phyloP scores from a whole-genome alignment of 2,888 invertebrate genomes.

The Theristus sp. region DNA sequence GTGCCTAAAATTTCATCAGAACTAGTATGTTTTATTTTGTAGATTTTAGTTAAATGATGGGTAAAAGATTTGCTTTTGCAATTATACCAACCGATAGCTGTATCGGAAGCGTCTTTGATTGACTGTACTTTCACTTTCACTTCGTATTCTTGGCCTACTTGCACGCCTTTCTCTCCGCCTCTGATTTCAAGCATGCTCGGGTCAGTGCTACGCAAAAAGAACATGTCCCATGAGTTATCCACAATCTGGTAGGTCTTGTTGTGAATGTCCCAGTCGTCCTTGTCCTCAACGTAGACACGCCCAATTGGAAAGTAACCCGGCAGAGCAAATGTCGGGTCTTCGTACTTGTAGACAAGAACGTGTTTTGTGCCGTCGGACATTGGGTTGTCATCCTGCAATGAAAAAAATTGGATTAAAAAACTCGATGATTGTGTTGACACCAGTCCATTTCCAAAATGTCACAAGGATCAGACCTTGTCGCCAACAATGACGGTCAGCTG shows the following conservation, averaged over 20 bases:
- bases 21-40: too few relatives aligned
- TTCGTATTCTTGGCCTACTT: slow-evolving; percentile 45
- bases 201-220: slow-evolving; percentile 64
- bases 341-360: slow-evolving; percentile 66
- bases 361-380: slow-evolving; percentile 90
- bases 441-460: too few relatives aligned
- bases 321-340: slow-evolving; percentile 56
- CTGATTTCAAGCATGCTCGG: slow-evolving; percentile 88
- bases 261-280: slow-evolving; percentile 94
- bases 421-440: too few relatives aligned
- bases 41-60: too few relatives aligned
- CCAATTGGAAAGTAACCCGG: slow-evolving; percentile 48
- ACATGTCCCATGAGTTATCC: not conserved
- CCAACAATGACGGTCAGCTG: slow-evolving; percentile 61
- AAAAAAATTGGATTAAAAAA: not conserved
- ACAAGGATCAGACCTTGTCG: too few relatives aligned
- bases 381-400: slow-evolving; percentile 52
- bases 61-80: too few relatives aligned
- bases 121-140: not conserved
- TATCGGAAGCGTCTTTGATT: not conserved
- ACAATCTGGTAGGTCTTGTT: slow-evolving; percentile 59
- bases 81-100: not conserved
- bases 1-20: too few relatives aligned
- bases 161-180: slow-evolving; percentile 58
- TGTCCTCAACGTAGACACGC: slow-evolving; percentile 83